Conservation (phyloP, 2,797 vertebrate genomes). For the Anas bahamensis region DNA sequence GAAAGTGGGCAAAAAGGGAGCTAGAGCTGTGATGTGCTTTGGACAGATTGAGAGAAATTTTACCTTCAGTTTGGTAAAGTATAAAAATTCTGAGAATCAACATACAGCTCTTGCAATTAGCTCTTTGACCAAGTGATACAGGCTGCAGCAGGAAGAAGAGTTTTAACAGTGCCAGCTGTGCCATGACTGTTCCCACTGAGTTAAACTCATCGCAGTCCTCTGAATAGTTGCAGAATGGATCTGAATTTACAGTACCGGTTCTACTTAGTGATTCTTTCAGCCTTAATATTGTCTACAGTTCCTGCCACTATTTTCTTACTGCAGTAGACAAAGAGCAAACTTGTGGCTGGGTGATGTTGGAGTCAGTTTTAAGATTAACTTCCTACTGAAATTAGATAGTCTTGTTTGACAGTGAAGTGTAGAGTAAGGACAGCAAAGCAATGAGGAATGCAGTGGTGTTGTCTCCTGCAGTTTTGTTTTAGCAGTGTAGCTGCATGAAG, state of each 20-base stretch:
- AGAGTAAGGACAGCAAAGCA: background rate
- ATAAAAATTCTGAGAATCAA: background rate
- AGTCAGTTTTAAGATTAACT: background rate
- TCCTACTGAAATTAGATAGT: background rate
- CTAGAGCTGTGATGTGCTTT: background rate
- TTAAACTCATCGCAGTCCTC: background rate
- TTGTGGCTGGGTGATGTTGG: background rate
- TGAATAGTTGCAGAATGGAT: background rate
- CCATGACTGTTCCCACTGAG: background rate
- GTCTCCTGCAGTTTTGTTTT: background rate
- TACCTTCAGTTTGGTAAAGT: background rate
- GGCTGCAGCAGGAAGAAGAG: background rate
- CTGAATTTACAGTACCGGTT: background rate
- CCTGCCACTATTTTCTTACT: background rate
- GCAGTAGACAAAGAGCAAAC: background rate
- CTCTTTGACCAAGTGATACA: background rate
- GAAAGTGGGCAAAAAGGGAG: background rate
- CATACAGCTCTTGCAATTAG: background rate
- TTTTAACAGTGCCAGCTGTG: background rate
- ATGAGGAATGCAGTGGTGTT: background rate
- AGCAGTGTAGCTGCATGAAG: background rate
- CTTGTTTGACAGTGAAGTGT: background rate
- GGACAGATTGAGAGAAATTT: background rate
- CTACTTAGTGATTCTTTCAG: background rate
- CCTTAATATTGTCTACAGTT: background rate